phyloP scores from a whole-genome alignment of 2,113 vertebrate species.

The Pelodiscus sinensis region DNA sequence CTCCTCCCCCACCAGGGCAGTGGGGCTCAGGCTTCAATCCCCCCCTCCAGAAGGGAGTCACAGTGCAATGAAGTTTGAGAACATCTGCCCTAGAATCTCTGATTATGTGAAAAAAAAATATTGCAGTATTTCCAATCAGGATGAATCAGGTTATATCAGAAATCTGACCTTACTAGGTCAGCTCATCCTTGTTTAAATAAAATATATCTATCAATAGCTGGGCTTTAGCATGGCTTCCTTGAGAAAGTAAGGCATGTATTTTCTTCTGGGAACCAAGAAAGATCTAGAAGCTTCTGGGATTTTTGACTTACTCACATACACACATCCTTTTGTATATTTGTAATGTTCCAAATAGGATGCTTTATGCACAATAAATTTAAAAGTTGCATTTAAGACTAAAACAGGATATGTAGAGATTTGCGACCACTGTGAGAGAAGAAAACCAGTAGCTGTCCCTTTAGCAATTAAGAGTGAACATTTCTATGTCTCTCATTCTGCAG shows the following conservation, averaged over 20 bases:
- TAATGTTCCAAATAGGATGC: not conserved
- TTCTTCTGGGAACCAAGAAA: not conserved
- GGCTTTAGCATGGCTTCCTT: not conserved
- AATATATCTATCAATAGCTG: not conserved
- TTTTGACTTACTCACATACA: not conserved
- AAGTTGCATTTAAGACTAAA: not conserved
- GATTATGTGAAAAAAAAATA: not conserved
- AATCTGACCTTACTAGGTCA: not conserved
- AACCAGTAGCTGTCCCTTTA: not conserved
- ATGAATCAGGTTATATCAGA: not conserved
- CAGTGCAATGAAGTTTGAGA: no score
- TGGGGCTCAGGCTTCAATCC: no score
- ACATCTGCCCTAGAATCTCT: not conserved
- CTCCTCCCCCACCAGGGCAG: no score
- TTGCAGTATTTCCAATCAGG: not conserved
- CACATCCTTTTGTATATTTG: not conserved
- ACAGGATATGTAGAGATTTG: not conserved
- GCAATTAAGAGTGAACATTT: not conserved
- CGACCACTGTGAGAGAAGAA: not conserved
- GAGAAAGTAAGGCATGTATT: not conserved
- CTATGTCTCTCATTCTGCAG: not conserved
- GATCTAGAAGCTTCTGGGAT: not conserved
- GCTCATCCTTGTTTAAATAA: not conserved
- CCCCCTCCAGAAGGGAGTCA: no score
- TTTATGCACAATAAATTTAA: not conserved